Evolutionary conservation across 1,140 invertebrate species (phyloP).

Genomic region (Tribolium castaneum): DNA sequence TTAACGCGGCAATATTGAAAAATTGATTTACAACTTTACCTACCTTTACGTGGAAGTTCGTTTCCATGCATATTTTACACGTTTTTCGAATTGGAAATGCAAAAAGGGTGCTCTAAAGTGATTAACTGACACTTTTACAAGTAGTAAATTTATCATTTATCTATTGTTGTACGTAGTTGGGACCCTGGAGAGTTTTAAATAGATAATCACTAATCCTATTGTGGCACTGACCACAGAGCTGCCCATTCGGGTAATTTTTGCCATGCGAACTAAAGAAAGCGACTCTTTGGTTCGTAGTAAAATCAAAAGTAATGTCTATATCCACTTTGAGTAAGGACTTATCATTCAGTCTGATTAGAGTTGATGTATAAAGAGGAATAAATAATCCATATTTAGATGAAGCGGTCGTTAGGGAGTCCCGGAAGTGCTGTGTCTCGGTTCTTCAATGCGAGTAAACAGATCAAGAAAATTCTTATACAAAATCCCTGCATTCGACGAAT

Average conservation of each 20-base stretch:
- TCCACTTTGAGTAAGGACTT: constrained; percentile 55
- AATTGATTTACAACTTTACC: constrained; percentile 57
- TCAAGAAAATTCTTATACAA: constrained; percentile 41
- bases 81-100: constrained; percentile 43
- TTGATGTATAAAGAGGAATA: constrained; percentile 57
- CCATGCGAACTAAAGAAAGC: neutral
- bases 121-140: constrained; percentile 52
- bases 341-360: constrained; percentile 58
- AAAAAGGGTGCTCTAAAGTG: constrained; percentile 25
- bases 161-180: neutral
- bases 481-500: constrained; percentile 41
- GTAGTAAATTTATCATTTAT: constrained; percentile 26
- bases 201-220: constrained; percentile 6
- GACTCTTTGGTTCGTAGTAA: neutral
- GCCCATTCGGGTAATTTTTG: neutral
- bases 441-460: constrained; percentile 52
- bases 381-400: constrained; percentile 59
- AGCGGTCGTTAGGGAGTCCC: constrained; percentile 56
- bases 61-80: constrained; percentile 57
- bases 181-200: constrained; percentile 1
- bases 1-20: constrained; percentile 53
- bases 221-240: neutral
- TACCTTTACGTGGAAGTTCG: constrained; percentile 52
- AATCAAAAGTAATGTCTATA: constrained; percentile 57
- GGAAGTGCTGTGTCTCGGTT: constrained; percentile 49